Evolutionary conservation across 1,140 invertebrate genomes (phyloP), one percentile per base, ranked within the genome.

Genomic region (Drosophila pseudoobscura): DNA sequence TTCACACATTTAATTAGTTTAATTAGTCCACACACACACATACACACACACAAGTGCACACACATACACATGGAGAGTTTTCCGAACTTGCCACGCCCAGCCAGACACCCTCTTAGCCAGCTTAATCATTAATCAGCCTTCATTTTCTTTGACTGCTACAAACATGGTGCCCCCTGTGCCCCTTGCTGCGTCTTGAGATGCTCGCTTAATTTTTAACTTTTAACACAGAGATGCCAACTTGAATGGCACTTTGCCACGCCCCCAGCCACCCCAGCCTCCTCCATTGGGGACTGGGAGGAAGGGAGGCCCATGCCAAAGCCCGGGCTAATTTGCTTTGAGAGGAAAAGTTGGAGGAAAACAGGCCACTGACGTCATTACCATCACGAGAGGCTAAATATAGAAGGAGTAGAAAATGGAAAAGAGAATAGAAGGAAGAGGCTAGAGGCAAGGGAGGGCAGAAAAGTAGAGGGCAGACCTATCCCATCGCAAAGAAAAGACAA

Each of bases 171-270:
- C n/a, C 45, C 22, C 35, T n/a, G 50, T 39, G 13, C 49, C 43
- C 52, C 41, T 29, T n/a, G 6, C 29, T 35, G 35, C 9, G 26
- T 44, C 56, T 69, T 57, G 51, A 52, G 72, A 47, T 79, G 63
- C 61, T 87, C 53, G 69, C 78, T 80, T 82, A 87, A 87, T 85
- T 85, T 85, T 85, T 87, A 85, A 87, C 83, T 85, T 85, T 87
- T 73, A 85, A 78, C 82, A 87, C 82, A 82, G 78, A 85, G 78
- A 85, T 85, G 82, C 79, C 82, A 82, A 80, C 77, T 82, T 80
- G 64, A 71, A 66, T 75, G 72, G 72, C 72, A 75, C 72, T 66
- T 75, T 75, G 72, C 52, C 71, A 69, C 71, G 71, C 61, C 57
- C 66, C 43, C 52, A 17, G 39, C 22, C 31, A 44, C 22, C 31